Evolutionary conservation across 2,888 invertebrate genomes (phyloP).

Genomic region (Morpho deidamia): DNA sequence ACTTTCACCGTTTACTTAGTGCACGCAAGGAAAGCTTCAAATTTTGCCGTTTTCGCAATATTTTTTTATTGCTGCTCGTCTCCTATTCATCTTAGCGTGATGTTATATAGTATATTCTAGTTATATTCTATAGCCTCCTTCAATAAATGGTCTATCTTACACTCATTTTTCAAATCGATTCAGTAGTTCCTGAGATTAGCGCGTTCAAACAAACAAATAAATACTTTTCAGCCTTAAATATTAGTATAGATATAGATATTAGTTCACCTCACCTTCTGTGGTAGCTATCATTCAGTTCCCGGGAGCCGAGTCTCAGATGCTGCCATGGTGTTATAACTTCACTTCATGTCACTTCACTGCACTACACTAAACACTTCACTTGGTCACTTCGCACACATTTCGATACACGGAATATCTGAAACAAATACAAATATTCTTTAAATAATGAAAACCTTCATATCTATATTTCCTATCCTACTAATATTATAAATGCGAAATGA

Average conservation of each 20-base stretch:
- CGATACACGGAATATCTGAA: constrained; percentile 33
- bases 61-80: too few species aligned
- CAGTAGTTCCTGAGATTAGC: too few species aligned
- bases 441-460: too few species aligned
- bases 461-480: too few species aligned
- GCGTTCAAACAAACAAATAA: not conserved
- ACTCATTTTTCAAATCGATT: too few species aligned
- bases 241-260: too few species aligned
- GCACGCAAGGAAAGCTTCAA: too few species aligned
- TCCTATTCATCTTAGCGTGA: too few species aligned
- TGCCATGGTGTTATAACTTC: constrained; percentile 33
- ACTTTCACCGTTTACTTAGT: not conserved
- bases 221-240: too few species aligned
- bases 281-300: constrained; percentile 60
- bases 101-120: not conserved
- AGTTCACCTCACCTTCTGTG: constrained; percentile 49
- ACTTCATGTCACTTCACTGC: constrained; percentile 48
- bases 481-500: too few species aligned
- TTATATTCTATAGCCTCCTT: not conserved
- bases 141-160: too few species aligned
- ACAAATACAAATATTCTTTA: constrained; percentile 19
- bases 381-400: constrained; percentile 36
- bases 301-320: constrained; percentile 28
- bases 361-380: constrained; percentile 39
- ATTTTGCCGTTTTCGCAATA: too few species aligned